A percentile compares a stretch with the other conserved stretches of the same genome.
These are phyloP conservation scores for Myotis vivesi DNA, from an alignment of 2,797 vertebrate genomes.

Conservation along the genomic window DNA sequence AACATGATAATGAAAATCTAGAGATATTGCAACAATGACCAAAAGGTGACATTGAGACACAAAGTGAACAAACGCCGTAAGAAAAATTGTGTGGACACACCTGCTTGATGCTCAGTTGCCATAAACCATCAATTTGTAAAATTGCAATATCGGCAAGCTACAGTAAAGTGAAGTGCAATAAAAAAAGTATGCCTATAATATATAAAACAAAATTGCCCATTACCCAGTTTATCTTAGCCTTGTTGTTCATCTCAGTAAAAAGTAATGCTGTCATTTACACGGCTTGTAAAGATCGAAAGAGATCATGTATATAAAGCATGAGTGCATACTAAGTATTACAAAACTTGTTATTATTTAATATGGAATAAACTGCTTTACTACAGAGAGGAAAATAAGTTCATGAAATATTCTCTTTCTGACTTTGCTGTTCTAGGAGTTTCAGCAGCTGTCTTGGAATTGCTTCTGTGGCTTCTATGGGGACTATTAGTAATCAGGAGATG, in stretches of 20 bases:
- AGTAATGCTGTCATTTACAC: not conserved
- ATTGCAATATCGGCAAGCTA: not conserved
- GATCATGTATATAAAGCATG: not conserved
- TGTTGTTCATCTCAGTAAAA: not conserved
- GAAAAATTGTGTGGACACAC: not conserved
- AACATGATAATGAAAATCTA: not conserved
- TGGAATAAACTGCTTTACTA: not conserved
- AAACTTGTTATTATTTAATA: not conserved
- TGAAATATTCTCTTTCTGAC: not conserved
- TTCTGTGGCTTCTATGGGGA: not conserved
- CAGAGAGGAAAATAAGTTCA: not conserved
- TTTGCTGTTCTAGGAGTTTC: not conserved
- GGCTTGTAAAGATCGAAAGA: not conserved
- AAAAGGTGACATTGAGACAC: not conserved
- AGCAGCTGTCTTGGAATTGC: not conserved
- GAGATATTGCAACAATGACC: not conserved
- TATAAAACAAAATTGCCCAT: not conserved
- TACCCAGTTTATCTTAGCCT: not conserved
- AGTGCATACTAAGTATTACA: not conserved
- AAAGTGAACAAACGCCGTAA: not conserved
- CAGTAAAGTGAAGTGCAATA: not conserved
- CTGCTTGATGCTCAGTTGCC: not conserved
- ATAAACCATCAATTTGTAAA: not conserved
- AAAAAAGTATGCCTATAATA: not conserved
- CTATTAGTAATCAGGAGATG: not conserved